These are phyloP conservation scores for Corbicula japonica DNA, from an alignment of 2,888 invertebrate genomes.

Conservation along the genomic window DNA sequence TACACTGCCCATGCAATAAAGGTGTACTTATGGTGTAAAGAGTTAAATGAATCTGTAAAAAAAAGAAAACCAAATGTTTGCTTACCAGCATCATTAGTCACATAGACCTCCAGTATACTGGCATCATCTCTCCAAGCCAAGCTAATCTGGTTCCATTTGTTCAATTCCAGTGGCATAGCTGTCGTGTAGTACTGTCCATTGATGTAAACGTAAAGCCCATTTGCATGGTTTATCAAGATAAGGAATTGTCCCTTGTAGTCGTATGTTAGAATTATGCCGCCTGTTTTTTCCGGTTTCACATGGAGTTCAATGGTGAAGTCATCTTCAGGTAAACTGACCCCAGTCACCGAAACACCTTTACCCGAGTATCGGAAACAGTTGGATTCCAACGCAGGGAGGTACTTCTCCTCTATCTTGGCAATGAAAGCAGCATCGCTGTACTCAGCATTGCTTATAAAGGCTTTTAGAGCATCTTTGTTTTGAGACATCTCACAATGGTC, in stretches of 20 bases:
- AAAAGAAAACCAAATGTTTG: neutral
- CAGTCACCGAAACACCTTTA: slow-evolving; percentile 59
- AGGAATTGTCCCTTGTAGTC: slow-evolving; percentile 45
- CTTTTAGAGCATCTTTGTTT: slow-evolving; percentile 51
- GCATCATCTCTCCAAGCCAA: slow-evolving; percentile 67
- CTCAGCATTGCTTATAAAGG: slow-evolving; percentile 39
- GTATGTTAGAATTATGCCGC: slow-evolving; percentile 72
- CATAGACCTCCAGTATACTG: slow-evolving; percentile 67
- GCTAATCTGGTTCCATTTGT: slow-evolving; percentile 74
- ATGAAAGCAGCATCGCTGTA: slow-evolving; percentile 53
- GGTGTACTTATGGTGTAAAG: too few species aligned
- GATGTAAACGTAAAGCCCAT: slow-evolving; percentile 56
- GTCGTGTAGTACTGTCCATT: slow-evolving; percentile 47
- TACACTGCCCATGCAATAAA: too few species aligned
- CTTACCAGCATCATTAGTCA: slow-evolving; percentile 57
- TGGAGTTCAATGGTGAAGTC: slow-evolving; percentile 75
- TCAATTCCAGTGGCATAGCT: slow-evolving; percentile 52
- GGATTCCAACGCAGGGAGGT: slow-evolving; percentile 52
- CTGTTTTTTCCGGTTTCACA: slow-evolving; percentile 65
- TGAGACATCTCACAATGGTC: slow-evolving; percentile 56
- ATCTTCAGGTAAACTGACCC: slow-evolving; percentile 56
- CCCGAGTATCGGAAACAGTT: slow-evolving; percentile 67
- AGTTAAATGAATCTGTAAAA: too few species aligned
- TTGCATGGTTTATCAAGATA: slow-evolving; percentile 52
- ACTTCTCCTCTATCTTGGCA: slow-evolving; percentile 46